A percentile compares a stretch with the other conserved stretches of the same genome.
phyloP scores from a whole-genome alignment of 2,888 invertebrate genomes.

The Siphlonurus alternatus region DNA sequence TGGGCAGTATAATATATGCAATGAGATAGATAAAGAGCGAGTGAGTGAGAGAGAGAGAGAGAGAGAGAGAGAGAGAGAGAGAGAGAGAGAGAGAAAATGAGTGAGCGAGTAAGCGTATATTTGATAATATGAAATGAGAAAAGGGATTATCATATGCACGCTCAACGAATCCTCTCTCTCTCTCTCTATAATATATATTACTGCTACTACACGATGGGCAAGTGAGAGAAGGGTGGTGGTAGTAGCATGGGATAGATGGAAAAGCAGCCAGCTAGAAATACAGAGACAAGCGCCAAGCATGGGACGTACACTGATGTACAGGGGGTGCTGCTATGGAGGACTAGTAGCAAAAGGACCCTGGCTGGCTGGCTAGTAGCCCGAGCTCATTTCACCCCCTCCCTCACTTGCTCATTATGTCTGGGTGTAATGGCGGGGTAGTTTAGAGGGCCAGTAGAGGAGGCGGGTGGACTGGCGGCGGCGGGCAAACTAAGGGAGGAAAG shows the following conservation, averaged over 20 bases:
- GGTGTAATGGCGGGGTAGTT: not conserved
- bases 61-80: not conserved
- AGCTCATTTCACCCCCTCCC: not conserved
- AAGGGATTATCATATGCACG: conserved; percentile 4
- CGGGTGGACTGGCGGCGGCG: no score
- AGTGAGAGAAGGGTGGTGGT: not conserved
- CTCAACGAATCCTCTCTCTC: not conserved
- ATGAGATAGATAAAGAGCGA: no score
- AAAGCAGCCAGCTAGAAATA: not conserved
- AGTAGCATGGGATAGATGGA: not conserved
- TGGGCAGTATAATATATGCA: not conserved
- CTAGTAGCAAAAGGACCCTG: no score
- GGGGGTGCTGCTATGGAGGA: no score
- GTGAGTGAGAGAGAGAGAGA: not conserved
- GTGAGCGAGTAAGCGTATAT: not conserved
- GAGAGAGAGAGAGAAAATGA: no score
- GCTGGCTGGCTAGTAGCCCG: no score
- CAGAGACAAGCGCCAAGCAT: not conserved
- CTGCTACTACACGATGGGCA: no score
- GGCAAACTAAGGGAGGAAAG: not conserved
- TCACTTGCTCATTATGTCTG: conserved; percentile 2
- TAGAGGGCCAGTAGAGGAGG: not conserved
- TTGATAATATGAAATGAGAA: conserved; percentile 2
- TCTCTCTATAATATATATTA: not conserved
- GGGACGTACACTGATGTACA: no score